Conservation (phyloP, 2,797 vertebrate species). For the Thamnophis elegans region DNA sequence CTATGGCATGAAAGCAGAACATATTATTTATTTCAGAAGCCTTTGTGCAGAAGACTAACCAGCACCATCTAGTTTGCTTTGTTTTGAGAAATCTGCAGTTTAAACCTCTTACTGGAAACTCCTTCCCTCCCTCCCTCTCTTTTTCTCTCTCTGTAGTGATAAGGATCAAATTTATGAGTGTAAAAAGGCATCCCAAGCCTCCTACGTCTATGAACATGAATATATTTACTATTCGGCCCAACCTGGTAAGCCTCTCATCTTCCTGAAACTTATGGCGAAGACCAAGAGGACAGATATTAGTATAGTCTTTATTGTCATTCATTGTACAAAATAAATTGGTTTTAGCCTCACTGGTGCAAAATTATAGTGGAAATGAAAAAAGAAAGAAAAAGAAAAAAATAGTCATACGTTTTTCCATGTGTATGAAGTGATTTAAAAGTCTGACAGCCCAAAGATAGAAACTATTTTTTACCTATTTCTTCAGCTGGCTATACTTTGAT, state of each 20-base stretch:
- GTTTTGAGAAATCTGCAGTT: background rate
- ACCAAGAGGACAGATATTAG: background rate
- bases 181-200: fast-evolving
- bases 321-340: too few relatives aligned
- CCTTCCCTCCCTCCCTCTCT: too few relatives aligned
- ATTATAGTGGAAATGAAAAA: too few relatives aligned
- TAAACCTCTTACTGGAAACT: background rate
- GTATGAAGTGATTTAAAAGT: too few relatives aligned
- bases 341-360: too few relatives aligned
- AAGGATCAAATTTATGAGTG: background rate
- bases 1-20: background rate
- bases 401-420: too few relatives aligned
- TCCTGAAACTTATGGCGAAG: background rate
- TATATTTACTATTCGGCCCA: fast-evolving
- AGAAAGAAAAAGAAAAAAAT: too few relatives aligned
- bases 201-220: fast-evolving
- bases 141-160: background rate
- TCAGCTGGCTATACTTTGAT: too few relatives aligned
- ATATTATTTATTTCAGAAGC: background rate
- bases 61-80: background rate
- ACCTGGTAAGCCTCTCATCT: background rate
- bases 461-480: too few relatives aligned
- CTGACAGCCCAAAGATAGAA: too few relatives aligned
- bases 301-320: too few relatives aligned
- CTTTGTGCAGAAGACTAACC: background rate